A percentile compares a stretch with the other conserved stretches of the same genome.
phyloP scores from a whole-genome alignment of 2,888 invertebrate species.

The Platycheirus rosarum region DNA sequence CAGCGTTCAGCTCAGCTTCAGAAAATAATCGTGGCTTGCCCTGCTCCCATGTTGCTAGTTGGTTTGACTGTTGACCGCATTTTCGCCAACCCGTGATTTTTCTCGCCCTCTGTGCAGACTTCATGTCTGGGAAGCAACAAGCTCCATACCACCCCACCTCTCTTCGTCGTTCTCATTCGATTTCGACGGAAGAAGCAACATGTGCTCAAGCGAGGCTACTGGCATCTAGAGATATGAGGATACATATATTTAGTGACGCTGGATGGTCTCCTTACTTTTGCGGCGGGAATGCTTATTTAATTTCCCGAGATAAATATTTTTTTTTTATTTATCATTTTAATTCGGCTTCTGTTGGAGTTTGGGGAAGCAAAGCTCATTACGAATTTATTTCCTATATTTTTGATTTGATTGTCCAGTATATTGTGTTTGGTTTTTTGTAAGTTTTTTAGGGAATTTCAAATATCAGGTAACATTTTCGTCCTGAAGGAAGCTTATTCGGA shows the following conservation, averaged over 20 bases:
- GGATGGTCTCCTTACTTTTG: too few species aligned
- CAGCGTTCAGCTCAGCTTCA: too few species aligned
- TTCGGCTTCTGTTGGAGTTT: too few species aligned
- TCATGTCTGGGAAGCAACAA: slow-evolving; percentile 63
- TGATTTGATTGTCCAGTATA: too few species aligned
- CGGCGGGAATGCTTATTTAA: too few species aligned
- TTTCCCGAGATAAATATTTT: too few species aligned
- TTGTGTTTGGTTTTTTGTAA: not conserved
- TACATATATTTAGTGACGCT: too few species aligned
- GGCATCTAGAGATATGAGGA: too few species aligned
- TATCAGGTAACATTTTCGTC: slow-evolving; percentile 10
- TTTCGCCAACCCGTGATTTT: not conserved
- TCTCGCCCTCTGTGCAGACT: slow-evolving; percentile 20
- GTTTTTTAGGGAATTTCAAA: slow-evolving; percentile 10
- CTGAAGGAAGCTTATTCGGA: not conserved
- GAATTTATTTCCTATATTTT: too few species aligned
- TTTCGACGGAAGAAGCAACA: slow-evolving; percentile 49
- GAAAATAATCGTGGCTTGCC: too few species aligned
- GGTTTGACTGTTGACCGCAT: not conserved
- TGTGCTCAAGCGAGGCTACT: slow-evolving; percentile 38
- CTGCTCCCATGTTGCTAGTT: not conserved
- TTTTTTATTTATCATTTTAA: too few species aligned
- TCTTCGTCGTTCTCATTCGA: not conserved
- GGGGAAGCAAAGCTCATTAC: too few species aligned
- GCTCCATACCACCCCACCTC: slow-evolving; percentile 30